Percentiles rank a stretch among this genome's conserved stretches.
Evolutionary conservation across 2,888 invertebrate species (phyloP).

Genomic region (Callimorpha dominula): DNA sequence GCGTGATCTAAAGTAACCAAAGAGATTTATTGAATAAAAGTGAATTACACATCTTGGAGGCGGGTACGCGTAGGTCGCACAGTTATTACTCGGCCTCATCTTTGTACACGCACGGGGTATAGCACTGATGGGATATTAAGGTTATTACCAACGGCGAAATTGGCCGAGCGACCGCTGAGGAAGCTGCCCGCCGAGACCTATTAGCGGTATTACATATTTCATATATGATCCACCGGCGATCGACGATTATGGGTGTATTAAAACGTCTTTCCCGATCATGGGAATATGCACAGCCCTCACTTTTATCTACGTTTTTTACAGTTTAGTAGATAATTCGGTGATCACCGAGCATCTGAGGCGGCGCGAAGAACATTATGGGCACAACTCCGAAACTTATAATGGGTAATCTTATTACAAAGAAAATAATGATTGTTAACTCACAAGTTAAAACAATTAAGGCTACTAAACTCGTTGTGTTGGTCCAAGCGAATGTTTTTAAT

Average conservation of each 20-base stretch:
- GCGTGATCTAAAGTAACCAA: conserved; percentile 49
- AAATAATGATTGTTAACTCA: background rate
- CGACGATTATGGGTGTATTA: conserved; percentile 84
- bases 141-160: conserved; percentile 84
- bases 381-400: conserved; percentile 70
- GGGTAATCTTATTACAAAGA: conserved; percentile 55
- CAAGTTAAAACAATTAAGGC: background rate
- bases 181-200: conserved; percentile 83
- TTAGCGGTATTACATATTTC: conserved; percentile 85
- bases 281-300: conserved; percentile 76
- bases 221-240: conserved; percentile 80
- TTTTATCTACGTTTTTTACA: conserved; percentile 83
- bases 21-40: conserved; percentile 69
- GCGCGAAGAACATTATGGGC: conserved; percentile 72
- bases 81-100: conserved; percentile 77
- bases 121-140: conserved; percentile 83
- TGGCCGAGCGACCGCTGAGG: conserved; percentile 85
- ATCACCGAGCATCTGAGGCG: conserved; percentile 64
- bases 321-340: conserved; percentile 83
- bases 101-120: conserved; percentile 80
- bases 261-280: conserved; percentile 81
- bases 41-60: conserved; percentile 65
- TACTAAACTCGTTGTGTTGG: background rate
- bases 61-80: conserved; percentile 64
- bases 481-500: background rate